phyloP scores from a whole-genome alignment of 2,797 vertebrate genomes.

The Epinephelus awoara region DNA sequence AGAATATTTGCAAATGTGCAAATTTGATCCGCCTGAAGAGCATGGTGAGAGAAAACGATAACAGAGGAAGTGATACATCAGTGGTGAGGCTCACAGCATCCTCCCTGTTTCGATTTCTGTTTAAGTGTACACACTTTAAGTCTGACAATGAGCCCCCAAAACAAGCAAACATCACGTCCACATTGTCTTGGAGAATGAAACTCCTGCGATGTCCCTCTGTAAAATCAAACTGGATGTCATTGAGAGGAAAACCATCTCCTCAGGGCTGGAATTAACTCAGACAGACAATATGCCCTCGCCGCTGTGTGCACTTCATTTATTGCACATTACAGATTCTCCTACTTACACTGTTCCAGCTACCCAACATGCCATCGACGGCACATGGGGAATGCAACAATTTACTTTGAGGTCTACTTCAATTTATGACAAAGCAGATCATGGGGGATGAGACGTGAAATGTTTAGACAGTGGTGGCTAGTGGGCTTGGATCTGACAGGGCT shows the following conservation, averaged over 20 bases:
- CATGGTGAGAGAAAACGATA: slow-evolving; percentile 10
- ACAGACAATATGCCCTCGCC: slow-evolving; percentile 64
- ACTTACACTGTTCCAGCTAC: slow-evolving; percentile 46
- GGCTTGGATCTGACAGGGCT: slow-evolving; percentile 70
- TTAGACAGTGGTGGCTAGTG: slow-evolving; percentile 74
- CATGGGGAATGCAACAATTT: slow-evolving; percentile 57
- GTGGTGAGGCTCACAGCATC: slow-evolving; percentile 13
- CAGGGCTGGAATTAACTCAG: slow-evolving; percentile 66
- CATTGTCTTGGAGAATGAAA: slow-evolving; percentile 51
- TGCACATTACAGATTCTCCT: slow-evolving; percentile 59
- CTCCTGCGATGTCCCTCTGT: slow-evolving; percentile 46
- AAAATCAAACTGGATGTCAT: slow-evolving; percentile 68
- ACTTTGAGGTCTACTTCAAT: slow-evolving; percentile 68
- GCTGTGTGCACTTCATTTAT: slow-evolving; percentile 64
- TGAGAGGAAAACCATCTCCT: slow-evolving; percentile 70
- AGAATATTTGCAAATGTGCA: slow-evolving; percentile 10
- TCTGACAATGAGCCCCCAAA: slow-evolving; percentile 32
- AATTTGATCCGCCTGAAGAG: slow-evolving; percentile 24
- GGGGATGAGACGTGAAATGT: slow-evolving; percentile 67
- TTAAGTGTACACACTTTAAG: slow-evolving; percentile 4
- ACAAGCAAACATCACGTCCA: slow-evolving; percentile 40
- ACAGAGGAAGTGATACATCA: slow-evolving; percentile 8
- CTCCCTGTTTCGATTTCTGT: slow-evolving; percentile 40
- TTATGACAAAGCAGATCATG: slow-evolving; percentile 67
- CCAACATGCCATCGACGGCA: slow-evolving; percentile 53